Percentiles rank a stretch among this genome's conserved stretches.
These are phyloP conservation scores for Myxocyprinus asiaticus DNA, from an alignment of 2,113 vertebrate genomes.

Conservation along the genomic window DNA sequence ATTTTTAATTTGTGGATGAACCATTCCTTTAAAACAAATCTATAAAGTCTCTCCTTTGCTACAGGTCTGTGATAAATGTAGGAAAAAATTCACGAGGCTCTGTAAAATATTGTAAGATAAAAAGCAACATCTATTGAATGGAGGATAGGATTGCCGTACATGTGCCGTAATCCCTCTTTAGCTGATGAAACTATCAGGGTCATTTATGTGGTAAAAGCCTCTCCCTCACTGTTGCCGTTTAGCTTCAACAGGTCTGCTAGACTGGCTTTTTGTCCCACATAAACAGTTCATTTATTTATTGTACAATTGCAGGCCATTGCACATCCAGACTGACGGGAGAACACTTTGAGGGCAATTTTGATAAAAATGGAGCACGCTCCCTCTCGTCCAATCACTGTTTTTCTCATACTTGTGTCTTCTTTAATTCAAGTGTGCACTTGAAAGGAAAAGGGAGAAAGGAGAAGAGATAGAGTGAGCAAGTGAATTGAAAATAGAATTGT, in stretches of 20 bases:
- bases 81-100: too few species aligned
- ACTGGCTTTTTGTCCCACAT: constrained; percentile 71
- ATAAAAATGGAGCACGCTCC: constrained; percentile 58
- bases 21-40: neutral
- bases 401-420: constrained; percentile 58
- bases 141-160: constrained; percentile 56
- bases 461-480: constrained; percentile 13
- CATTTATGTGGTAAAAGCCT: constrained; percentile 56
- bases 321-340: constrained; percentile 7
- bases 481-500: neutral
- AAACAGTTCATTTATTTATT: constrained; percentile 75
- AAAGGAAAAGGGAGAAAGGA: constrained; percentile 10
- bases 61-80: constrained; percentile 26
- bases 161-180: constrained; percentile 65
- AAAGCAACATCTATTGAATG: neutral
- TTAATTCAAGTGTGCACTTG: constrained; percentile 26
- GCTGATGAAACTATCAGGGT: constrained; percentile 63
- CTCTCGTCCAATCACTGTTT: constrained; percentile 49
- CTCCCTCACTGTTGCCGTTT: constrained; percentile 10
- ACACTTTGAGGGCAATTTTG: constrained; percentile 71
- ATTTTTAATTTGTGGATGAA: too few species aligned
- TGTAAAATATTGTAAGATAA: constrained; percentile 14
- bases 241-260: constrained; percentile 49
- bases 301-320: constrained; percentile 60
- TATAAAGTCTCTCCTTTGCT: neutral